Evolutionary conservation across 2,113 vertebrate genomes (phyloP).

Genomic region (Perccottus glenii): DNA sequence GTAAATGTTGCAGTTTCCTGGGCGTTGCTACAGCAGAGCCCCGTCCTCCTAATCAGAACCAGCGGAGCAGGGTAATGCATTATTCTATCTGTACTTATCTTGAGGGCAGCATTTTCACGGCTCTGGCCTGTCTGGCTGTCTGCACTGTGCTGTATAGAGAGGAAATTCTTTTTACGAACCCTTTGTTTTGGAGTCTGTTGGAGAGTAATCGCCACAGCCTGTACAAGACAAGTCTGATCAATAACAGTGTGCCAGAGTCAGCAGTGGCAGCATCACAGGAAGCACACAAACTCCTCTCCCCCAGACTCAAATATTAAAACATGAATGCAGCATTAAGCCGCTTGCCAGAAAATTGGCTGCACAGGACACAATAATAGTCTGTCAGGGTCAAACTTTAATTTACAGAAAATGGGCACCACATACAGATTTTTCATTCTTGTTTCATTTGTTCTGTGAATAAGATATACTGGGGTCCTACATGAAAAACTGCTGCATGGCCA

Average conservation of each 20-base stretch:
- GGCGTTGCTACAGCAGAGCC: background rate
- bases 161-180: constrained; percentile 31
- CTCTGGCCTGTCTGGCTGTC: constrained; percentile 10
- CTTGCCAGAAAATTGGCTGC: constrained; percentile 58
- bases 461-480: constrained; percentile 18
- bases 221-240: constrained; percentile 54
- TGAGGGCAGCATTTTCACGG: background rate
- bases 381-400: constrained; percentile 57
- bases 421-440: constrained; percentile 34
- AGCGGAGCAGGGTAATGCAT: constrained; percentile 18
- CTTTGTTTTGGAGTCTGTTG: constrained; percentile 47
- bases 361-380: constrained; percentile 26
- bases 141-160: background rate
- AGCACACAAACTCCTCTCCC: constrained; percentile 25
- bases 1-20: constrained; percentile 4
- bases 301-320: constrained; percentile 52
- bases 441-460: constrained; percentile 17
- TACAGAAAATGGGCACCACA: constrained; percentile 42
- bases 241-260: constrained; percentile 52
- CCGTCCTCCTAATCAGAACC: background rate
- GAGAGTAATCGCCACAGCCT: constrained; percentile 42
- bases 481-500: too few species aligned
- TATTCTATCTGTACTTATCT: constrained; percentile 19
- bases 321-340: constrained; percentile 53
- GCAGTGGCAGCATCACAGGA: constrained; percentile 32